These are phyloP conservation scores for Passerculus sandwichensis DNA, from an alignment of 2,797 vertebrate species.

Conservation along the genomic window DNA sequence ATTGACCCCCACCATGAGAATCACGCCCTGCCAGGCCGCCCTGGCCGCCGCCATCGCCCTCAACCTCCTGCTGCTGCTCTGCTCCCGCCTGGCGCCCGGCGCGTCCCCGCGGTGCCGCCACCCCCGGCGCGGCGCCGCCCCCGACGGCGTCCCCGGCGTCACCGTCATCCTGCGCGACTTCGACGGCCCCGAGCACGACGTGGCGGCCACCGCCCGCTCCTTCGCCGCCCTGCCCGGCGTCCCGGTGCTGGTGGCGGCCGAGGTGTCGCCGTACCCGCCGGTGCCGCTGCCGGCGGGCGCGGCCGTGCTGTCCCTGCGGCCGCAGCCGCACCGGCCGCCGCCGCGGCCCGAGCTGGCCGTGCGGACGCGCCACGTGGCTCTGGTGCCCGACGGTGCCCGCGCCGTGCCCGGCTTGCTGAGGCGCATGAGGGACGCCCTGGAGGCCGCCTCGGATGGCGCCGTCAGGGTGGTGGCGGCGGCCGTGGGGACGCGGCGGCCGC, in stretches of 20 bases:
- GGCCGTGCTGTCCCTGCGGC: neutral
- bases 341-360: neutral
- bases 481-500: neutral
- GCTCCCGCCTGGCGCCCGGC: neutral
- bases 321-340: neutral
- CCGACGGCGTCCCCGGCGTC: neutral
- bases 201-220: neutral
- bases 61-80: neutral
- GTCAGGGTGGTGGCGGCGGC: neutral
- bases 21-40: neutral
- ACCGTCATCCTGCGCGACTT: neutral
- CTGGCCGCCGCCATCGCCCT: neutral
- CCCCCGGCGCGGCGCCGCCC: neutral
- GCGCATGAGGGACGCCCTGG: neutral
- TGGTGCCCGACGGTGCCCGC: neutral
- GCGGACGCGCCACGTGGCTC: neutral
- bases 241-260: neutral
- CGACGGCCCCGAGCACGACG: neutral
- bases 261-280: neutral
- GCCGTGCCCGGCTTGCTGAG: neutral
- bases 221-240: neutral
- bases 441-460: rapidly evolving
- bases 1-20: rapidly evolving
- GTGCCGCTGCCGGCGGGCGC: rapidly evolving
- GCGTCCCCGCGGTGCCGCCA: neutral